A percentile compares a stretch with the other conserved stretches of the same genome.
phyloP scores from a whole-genome alignment of 1,140 invertebrate species.

The Plodia interpunctella region DNA sequence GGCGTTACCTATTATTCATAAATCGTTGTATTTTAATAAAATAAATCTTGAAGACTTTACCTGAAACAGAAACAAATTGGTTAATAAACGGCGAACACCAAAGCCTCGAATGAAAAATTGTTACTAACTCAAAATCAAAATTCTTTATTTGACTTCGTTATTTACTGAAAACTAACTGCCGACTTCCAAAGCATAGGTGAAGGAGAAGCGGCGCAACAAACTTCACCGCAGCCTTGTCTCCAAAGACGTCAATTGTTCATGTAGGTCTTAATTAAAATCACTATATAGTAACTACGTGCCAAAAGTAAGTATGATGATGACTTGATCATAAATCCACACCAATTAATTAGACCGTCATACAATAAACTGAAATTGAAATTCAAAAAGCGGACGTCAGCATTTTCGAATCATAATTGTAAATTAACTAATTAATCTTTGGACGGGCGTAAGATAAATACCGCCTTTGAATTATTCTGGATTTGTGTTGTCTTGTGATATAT shows the following conservation, averaged over 20 bases:
- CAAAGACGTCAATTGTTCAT: too few relatives aligned
- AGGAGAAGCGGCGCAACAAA: too few relatives aligned
- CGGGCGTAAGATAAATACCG: not conserved
- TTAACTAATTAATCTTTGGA: not conserved
- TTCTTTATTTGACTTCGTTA: too few relatives aligned
- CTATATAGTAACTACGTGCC: not conserved
- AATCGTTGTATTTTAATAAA: too few relatives aligned
- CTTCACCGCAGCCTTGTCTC: too few relatives aligned
- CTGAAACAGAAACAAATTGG: not conserved
- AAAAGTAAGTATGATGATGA: not conserved
- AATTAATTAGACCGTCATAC: not conserved
- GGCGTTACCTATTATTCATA: too few relatives aligned
- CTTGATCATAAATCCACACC: not conserved
- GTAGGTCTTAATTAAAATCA: too few relatives aligned
- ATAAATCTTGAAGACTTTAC: not conserved
- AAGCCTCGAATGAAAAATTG: too few relatives aligned
- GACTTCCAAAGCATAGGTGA: too few relatives aligned
- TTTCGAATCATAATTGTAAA: not conserved
- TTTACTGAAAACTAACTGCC: too few relatives aligned
- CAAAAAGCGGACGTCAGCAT: not conserved
- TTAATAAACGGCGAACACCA: too few relatives aligned
- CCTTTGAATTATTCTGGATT: not conserved
- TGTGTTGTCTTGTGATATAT: not conserved
- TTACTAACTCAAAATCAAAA: too few relatives aligned
- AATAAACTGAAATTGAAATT: not conserved